A percentile compares a stretch with the other conserved stretches of the same genome.
Evolutionary conservation across 1,140 invertebrate species (phyloP).

Genomic region (Probaryconus sp.): DNA sequence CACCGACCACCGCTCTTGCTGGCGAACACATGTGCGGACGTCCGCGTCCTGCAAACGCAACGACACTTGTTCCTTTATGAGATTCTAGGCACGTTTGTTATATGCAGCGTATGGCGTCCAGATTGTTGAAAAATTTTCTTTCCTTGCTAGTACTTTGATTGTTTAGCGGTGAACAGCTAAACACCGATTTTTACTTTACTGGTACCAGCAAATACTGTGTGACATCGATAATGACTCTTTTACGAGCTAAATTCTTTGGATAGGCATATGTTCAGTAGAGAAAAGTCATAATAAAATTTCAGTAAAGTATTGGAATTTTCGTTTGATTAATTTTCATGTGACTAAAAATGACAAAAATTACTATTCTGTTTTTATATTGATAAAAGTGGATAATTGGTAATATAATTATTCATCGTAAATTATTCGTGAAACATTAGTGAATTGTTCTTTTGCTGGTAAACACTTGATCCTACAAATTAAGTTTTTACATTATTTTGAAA

Average conservation of each 20-base stretch:
- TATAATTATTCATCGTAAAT: too few relatives aligned
- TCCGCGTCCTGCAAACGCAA: neutral
- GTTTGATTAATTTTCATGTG: too few relatives aligned
- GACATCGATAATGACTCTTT: conserved; percentile 9
- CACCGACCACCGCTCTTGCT: conserved; percentile 3
- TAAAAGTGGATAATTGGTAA: too few relatives aligned
- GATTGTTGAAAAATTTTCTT: conserved; percentile 7
- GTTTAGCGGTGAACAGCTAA: neutral
- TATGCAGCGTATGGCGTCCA: conserved; percentile 18
- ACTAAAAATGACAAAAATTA: too few relatives aligned
- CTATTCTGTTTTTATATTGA: too few relatives aligned
- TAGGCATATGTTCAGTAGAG: neutral
- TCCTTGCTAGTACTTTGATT: conserved; percentile 7
- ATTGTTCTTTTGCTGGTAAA: too few relatives aligned
- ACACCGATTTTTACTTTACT: conserved; percentile 10
- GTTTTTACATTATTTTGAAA: conserved; percentile 29
- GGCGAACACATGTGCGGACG: conserved; percentile 10
- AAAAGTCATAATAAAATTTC: too few relatives aligned
- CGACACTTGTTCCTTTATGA: neutral
- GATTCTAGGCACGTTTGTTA: conserved; percentile 3
- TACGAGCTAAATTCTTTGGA: conserved; percentile 2
- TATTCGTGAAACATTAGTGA: too few relatives aligned
- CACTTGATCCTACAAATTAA: too few relatives aligned
- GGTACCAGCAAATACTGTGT: conserved; percentile 12
- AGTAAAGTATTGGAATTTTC: too few relatives aligned